Base-by-base conservation (phyloP, 2,113 vertebrate genomes). In the Syrrhaptes paradoxus region DNA sequence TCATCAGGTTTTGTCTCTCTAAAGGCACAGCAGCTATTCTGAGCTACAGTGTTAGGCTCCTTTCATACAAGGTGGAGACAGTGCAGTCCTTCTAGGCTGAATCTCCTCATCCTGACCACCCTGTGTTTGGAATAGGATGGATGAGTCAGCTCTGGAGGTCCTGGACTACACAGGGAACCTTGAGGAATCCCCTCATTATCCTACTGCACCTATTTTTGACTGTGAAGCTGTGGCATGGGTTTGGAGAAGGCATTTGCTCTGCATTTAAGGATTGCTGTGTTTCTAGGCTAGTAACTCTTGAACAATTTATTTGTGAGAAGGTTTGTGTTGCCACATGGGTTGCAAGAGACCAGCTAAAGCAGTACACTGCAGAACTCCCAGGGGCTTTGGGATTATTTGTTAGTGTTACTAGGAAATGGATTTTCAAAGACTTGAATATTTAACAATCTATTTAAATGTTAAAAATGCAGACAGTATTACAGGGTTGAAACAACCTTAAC, bases 391-490 rank as follows among this genome's bases (percentile, higher is more conserved):
- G 57, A 80, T 94, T 97, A 86, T 90, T 94, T 94, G 57, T 86
- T 95, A 68, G 11, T 19, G n/a, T 87, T 90, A 48, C 72, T 55
- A 62, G 48, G 25, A 94, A 94, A 94, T 61, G 49, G 72, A 87
- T 96, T 94, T 93, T 93, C 72, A 65, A 90, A 77, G 43, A 41
- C 75, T 94, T 93, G 87, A 92, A 93, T 96, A 95, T 90, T 92
- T 92, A 95, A 75, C 45, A 29, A 84, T 84, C 83, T 86, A 52
- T 89, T 92, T 91, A 82, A 94, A 87, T 85, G 91, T 68, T 94
- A 76, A 91, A 95, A 92, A 82, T 82, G 62, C 84, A 85, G 77
- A 87, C 68, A 57, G 31, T 78, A 72, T 85, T 92, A 86, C 24
- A 49, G 77, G 70, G 81, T 84, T 89, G 77, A 94, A 94, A 82